Percentiles rank a stretch among this genome's conserved stretches.
phyloP scores from a whole-genome alignment of 2,888 invertebrate genomes.

The Torymus auratus region DNA sequence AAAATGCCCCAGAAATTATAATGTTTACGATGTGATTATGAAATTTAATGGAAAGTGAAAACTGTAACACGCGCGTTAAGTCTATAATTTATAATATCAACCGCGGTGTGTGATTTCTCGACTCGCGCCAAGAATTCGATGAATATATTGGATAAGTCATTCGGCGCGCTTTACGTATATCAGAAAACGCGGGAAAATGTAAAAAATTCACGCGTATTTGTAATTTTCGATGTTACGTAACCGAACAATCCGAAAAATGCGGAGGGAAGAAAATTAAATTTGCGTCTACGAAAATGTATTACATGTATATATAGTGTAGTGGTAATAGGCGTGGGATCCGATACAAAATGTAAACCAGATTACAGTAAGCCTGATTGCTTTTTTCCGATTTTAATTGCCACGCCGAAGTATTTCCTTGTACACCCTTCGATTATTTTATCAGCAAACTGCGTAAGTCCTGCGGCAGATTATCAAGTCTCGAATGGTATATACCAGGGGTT shows the following conservation, averaged over 20 bases:
- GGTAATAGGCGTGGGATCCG: too few species aligned
- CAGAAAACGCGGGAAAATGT: neutral
- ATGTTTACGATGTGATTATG: slow-evolving; percentile 45
- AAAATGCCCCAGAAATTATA: slow-evolving; percentile 23
- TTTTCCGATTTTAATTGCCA: slow-evolving; percentile 19
- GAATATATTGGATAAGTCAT: slow-evolving; percentile 44
- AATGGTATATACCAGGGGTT: too few species aligned
- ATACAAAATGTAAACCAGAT: slow-evolving; percentile 7
- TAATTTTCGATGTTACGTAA: slow-evolving; percentile 18
- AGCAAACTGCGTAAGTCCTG: too few species aligned
- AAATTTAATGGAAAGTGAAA: slow-evolving; percentile 51
- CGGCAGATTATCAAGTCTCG: too few species aligned
- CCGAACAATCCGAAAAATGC: too few species aligned
- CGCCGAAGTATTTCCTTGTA: too few species aligned
- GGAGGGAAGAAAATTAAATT: too few species aligned
- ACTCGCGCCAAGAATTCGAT: slow-evolving; percentile 31
- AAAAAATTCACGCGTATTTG: neutral
- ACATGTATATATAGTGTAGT: too few species aligned
- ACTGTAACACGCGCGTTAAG: slow-evolving; percentile 24
- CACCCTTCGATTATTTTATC: too few species aligned
- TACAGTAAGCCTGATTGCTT: slow-evolving; percentile 10
- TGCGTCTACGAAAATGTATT: too few species aligned
- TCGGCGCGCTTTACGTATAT: neutral
- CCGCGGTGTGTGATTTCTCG: neutral
- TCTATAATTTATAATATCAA: slow-evolving; percentile 36